These are phyloP conservation scores for Plagodis pulveraria DNA, from an alignment of 2,888 invertebrate genomes.

Conservation along the genomic window DNA sequence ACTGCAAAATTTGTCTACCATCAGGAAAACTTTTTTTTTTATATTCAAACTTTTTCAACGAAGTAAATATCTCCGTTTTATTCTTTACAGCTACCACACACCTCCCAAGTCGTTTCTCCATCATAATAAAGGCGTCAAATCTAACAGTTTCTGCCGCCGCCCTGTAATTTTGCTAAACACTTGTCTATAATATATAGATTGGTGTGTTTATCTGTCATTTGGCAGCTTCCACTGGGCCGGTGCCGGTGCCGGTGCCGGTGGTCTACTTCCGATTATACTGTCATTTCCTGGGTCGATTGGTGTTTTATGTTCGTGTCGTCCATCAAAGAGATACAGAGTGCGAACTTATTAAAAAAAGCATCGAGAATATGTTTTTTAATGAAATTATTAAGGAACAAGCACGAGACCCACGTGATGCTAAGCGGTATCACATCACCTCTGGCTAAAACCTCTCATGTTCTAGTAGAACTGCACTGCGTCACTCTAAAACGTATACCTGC, in stretches of 20 bases:
- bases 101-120: constrained; percentile 19
- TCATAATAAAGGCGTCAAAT: constrained; percentile 46
- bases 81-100: not conserved
- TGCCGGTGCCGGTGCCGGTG: constrained; percentile 39
- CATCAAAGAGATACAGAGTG: not conserved
- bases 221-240: constrained; percentile 36
- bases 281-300: constrained; percentile 29
- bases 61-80: not conserved
- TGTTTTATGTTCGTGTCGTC: constrained; percentile 12
- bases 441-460: too few species aligned
- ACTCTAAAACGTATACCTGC: too few species aligned
- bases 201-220: constrained; percentile 50
- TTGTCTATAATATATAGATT: constrained; percentile 8
- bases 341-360: too few species aligned
- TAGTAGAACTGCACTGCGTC: too few species aligned
- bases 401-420: too few species aligned
- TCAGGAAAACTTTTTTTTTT: too few species aligned
- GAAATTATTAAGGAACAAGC: too few species aligned
- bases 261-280: constrained; percentile 51
- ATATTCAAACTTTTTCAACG: too few species aligned
- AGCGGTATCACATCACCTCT: too few species aligned
- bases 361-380: too few species aligned
- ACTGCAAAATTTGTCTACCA: too few species aligned
- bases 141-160: constrained; percentile 63
- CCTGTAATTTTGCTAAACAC: constrained; percentile 74